Base-by-base conservation (phyloP, 2,888 invertebrate species). In the Baccha elongata region DNA sequence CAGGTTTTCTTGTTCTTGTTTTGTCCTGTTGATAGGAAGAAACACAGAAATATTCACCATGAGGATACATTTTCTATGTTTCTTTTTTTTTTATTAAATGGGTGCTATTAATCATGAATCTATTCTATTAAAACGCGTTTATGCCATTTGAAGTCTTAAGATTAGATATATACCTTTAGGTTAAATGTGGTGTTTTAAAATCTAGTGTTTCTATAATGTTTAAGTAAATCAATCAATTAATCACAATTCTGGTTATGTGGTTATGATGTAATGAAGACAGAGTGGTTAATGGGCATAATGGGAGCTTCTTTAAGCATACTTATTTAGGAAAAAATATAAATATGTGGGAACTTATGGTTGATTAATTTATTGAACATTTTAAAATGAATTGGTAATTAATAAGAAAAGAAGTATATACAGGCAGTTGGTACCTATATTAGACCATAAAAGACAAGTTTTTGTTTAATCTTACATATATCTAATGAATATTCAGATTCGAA, bases 331-430 rank as follows among this genome's bases (percentile, higher is more conserved):
- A n/a, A 35, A 58, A 15, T 19, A 4, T 3, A 40, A 60, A 44
- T 7, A 29, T 42, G 44, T 17, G 42, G 44, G 8, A 60, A 60
- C 40, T 23, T 29, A 17, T 19, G 7, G 17, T 60, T 60, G 60
- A 60, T 60, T 60, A 44, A 60, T 60, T 60, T 26, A 17, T n/a
- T n/a, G n/a, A n/a, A n/a, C n/a, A n/a, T 29, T 60, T 42, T 7
- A 26, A 60, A 60, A 60, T 60, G 42, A 44, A 60, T 60, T 44
- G 29, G 29, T 17, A 44, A 60, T 60, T 60, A 60, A 60, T 60
- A 19, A 29, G 44, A 44, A n/a, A 15, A 44, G n/a, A 23, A n/a
- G n/a, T n/a, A n/a, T 55, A 23, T 23, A 10, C 2, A 40, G 55
- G 15, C 15, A 26, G 13, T 10, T 13, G 58, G 58, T 40, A 40